Evolutionary conservation across 1,140 invertebrate genomes (phyloP).

Genomic region (Drosophila saltans): DNA sequence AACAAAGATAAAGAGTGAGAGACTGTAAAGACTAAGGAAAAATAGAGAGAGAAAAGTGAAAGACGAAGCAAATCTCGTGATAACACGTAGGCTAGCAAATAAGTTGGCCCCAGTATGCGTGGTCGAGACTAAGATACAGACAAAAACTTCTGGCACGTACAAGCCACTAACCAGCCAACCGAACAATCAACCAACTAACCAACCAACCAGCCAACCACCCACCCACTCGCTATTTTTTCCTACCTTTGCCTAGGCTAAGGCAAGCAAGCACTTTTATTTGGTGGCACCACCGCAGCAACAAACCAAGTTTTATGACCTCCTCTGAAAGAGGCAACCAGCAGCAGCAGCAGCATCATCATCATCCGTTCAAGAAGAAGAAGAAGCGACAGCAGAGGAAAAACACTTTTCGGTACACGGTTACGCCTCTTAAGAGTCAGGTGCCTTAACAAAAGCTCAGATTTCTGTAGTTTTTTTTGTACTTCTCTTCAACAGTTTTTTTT

Average conservation of each 20-base stretch:
- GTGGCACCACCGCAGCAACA: conserved; percentile 57
- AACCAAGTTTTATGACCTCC: conserved; percentile 70
- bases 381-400: conserved; percentile 30
- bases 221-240: conserved; percentile 60
- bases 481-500: conserved; percentile 12
- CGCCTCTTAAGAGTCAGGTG: conserved; percentile 73
- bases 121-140: conserved; percentile 31
- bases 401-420: conserved; percentile 38
- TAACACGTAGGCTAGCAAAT: conserved; percentile 73
- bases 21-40: conserved; percentile 43
- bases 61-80: conserved; percentile 59
- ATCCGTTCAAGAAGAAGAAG: conserved; percentile 38
- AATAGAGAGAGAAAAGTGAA: conserved; percentile 54
- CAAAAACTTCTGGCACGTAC: conserved; percentile 32
- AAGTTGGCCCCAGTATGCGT: conserved; percentile 62
- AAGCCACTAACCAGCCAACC: background rate
- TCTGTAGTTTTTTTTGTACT: conserved; percentile 33
- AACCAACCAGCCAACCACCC: conserved; percentile 39
- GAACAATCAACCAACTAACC: conserved; percentile 34
- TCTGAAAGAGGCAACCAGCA: conserved; percentile 28
- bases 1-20: background rate
- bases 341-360: conserved; percentile 10
- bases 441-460: conserved; percentile 67
- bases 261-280: conserved; percentile 52
- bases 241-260: conserved; percentile 30